These are phyloP conservation scores for Lethenteron camtschaticum DNA, from an alignment of 2,113 vertebrate genomes.

Conservation along the genomic window DNA sequence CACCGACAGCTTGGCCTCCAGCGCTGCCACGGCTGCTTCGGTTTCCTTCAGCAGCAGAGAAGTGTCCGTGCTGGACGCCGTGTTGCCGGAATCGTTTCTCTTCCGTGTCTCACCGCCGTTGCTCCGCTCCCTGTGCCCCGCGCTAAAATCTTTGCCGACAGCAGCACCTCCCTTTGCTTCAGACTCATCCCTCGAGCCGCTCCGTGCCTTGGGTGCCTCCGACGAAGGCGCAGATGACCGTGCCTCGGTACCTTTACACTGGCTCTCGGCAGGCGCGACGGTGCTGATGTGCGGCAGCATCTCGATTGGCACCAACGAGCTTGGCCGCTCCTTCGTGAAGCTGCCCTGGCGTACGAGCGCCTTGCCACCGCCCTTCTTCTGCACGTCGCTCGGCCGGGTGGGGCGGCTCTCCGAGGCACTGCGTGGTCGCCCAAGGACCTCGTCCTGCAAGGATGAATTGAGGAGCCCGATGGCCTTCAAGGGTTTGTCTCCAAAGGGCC, in stretches of 20 bases:
- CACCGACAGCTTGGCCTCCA: slow-evolving; percentile 81
- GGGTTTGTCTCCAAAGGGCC: too few relatives aligned
- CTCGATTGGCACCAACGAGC: slow-evolving; percentile 51
- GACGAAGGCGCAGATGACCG: slow-evolving; percentile 15
- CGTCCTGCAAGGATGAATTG: slow-evolving; percentile 12
- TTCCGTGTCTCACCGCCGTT: slow-evolving; percentile 24
- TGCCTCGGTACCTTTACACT: too few relatives aligned
- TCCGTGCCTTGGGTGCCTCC: slow-evolving; percentile 10
- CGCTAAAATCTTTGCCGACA: not conserved
- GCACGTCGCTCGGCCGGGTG: slow-evolving; percentile 27
- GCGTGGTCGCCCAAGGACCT: slow-evolving; percentile 36
- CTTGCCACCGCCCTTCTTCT: slow-evolving; percentile 51
- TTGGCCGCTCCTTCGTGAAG: slow-evolving; percentile 90
- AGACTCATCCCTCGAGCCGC: not conserved
- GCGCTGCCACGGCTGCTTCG: slow-evolving; percentile 90
- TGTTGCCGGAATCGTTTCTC: slow-evolving; percentile 57
- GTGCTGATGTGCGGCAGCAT: slow-evolving; percentile 82
- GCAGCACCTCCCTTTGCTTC: not conserved
- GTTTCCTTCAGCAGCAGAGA: slow-evolving; percentile 87
- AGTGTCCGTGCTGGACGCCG: slow-evolving; percentile 52
- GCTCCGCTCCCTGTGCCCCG: not conserved
- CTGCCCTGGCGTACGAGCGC: slow-evolving; percentile 78
- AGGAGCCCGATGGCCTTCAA: too few relatives aligned
- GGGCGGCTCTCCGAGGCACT: slow-evolving; percentile 28
- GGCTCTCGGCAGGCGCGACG: slow-evolving; percentile 16